These are phyloP conservation scores for Picus viridis DNA, from an alignment of 2,797 vertebrate genomes.

Conservation along the genomic window DNA sequence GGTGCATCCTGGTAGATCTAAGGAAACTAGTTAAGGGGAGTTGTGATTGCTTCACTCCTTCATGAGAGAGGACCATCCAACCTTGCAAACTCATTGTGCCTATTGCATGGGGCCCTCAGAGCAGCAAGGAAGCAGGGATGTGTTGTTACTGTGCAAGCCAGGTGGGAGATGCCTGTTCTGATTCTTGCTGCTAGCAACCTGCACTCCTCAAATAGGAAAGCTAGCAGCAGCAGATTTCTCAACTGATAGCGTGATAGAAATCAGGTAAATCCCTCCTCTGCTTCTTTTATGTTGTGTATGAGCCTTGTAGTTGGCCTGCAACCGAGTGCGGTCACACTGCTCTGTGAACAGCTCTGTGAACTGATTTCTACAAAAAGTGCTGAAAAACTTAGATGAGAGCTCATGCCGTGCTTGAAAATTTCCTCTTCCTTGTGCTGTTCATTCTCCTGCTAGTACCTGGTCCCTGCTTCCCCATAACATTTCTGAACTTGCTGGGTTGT, in stretches of 20 bases:
- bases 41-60: neutral
- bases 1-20: neutral
- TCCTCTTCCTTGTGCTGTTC: neutral
- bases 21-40: neutral
- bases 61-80: neutral
- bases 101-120: neutral
- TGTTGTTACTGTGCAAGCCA: neutral
- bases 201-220: neutral
- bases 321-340: neutral
- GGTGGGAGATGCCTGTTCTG: neutral
- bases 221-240: neutral
- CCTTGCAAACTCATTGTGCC: neutral
- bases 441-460: neutral
- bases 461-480: neutral
- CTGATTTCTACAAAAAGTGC: neutral
- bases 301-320: neutral
- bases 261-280: neutral
- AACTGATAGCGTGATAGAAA: neutral
- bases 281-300: neutral
- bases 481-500: neutral
- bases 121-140: rapidly evolving
- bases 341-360: neutral
- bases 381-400: neutral
- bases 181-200: neutral
- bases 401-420: neutral